Conservation (phyloP, 37 sponge, comb jelly and placozoan genomes). For the Bolinopsis microptera region DNA sequence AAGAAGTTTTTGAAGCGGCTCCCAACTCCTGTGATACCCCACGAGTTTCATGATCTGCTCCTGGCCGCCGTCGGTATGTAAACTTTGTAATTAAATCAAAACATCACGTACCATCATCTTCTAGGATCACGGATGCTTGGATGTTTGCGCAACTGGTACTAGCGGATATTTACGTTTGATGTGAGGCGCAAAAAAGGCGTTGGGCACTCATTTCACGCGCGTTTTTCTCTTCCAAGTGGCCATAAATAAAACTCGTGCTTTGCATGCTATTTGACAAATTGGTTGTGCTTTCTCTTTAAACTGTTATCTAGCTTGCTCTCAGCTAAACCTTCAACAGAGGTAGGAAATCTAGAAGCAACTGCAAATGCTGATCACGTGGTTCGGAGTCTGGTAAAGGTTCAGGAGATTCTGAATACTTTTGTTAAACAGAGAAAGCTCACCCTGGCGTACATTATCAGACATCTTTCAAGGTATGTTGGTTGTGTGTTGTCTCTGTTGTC, state of each 20-base stretch:
- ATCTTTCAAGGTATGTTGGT: slow-evolving; percentile 5
- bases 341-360: background rate
- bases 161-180: background rate
- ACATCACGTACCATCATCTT: background rate
- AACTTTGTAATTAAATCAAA: background rate
- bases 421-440: slow-evolving; percentile 13
- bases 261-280: background rate
- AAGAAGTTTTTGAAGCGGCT: slow-evolving; percentile 57
- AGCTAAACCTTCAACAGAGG: background rate
- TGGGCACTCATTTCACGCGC: slow-evolving; percentile 5
- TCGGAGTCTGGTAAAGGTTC: background rate
- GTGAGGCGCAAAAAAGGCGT: slow-evolving; percentile 40
- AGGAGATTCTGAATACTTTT: background rate
- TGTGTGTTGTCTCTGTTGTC: no score
- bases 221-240: background rate
- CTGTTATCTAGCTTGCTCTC: background rate
- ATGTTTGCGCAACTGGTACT: background rate
- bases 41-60: slow-evolving; percentile 43
- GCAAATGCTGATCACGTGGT: background rate
- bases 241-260: background rate
- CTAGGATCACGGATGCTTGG: background rate
- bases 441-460: slow-evolving; percentile 53
- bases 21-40: slow-evolving; percentile 28
- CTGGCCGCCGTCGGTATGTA: slow-evolving; percentile 31
- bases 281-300: background rate